Evolutionary conservation across 53 echinoderm and acorn worm genomes (phyloP), one percentile per base, ranked within the genome.

Genomic region (Holothuria leucospilota): DNA sequence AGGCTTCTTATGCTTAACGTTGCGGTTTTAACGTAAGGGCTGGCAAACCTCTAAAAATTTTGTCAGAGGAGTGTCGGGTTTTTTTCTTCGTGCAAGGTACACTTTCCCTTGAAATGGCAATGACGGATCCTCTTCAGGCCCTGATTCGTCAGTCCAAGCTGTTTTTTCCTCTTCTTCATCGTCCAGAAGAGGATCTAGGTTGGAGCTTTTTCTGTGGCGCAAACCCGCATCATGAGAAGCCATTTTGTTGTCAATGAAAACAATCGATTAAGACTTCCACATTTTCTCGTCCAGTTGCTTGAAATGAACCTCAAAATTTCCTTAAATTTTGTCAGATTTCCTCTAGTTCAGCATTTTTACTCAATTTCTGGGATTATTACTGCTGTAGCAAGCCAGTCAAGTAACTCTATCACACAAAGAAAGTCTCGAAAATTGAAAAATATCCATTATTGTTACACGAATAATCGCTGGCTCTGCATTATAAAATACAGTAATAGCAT

Each of bases 51-150:
- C 96, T 58, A 96, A 63, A 65, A 87, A 85, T n/a, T 77, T 88
- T 56, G 90, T 90, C 59, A 94, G 64, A 70, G 77, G 82, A 78
- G 85, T 89, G 86, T 96, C 96, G 9, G 96, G 92, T 85, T 96
- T 96, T 82, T 96, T 96, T 18, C 86, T 86, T 78, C 94, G 92
- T 41, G 94, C 94, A 9, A 96, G 87, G 75, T 91, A 96, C 34
- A 96, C 96, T 72, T 94, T 96, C 83, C 96, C 96, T 28, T 85
- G 79, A 60, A 84, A 96, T 40, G 96, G 96, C 81, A 96, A 77
- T 30, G 60, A 28, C 5, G 92, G 90, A 67, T 96, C 96, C 59
- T 94, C 94, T 29, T 89, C 92, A 30, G 74, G 82, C 51, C 85
- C 91, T 14, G 92, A 95, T 67, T 91, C 91, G 63, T 94, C 96